These are phyloP conservation scores for Loriculus beryllinus DNA, from an alignment of 2,797 vertebrate species.

Conservation along the genomic window DNA sequence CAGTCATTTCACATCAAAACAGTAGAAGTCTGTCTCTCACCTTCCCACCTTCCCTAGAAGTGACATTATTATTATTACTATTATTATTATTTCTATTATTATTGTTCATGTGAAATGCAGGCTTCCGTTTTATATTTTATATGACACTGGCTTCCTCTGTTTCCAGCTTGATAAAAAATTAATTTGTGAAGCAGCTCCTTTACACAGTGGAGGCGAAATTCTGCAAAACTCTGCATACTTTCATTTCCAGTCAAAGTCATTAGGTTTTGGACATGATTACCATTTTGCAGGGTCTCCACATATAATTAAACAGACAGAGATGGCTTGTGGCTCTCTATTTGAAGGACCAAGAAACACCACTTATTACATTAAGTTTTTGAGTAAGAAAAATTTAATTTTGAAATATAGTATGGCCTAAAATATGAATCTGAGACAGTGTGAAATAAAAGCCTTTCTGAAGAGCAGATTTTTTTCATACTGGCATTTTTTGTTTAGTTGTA, in stretches of 20 bases:
- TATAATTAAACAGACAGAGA: neutral
- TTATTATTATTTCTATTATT: neutral
- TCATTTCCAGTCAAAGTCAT: neutral
- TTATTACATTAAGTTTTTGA: neutral
- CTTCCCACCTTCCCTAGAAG: neutral
- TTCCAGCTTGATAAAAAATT: neutral
- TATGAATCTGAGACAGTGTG: neutral
- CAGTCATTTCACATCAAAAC: neutral
- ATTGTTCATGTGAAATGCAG: neutral
- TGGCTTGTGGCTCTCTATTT: neutral
- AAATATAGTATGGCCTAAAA: neutral
- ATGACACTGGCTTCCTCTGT: neutral
- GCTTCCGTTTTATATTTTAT: neutral
- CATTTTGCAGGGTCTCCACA: neutral
- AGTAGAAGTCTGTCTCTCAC: neutral
- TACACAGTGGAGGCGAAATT: neutral
- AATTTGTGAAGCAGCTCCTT: neutral
- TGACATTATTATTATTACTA: neutral
- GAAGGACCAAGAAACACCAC: neutral
- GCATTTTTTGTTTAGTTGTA: neutral
- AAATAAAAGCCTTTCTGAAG: neutral
- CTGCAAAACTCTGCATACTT: neutral
- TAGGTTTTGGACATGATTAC: neutral
- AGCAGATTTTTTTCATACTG: neutral
- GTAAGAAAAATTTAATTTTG: neutral